Evolutionary conservation across 2,888 invertebrate species (phyloP).

Genomic region (Thecocarcelia acutangulata): DNA sequence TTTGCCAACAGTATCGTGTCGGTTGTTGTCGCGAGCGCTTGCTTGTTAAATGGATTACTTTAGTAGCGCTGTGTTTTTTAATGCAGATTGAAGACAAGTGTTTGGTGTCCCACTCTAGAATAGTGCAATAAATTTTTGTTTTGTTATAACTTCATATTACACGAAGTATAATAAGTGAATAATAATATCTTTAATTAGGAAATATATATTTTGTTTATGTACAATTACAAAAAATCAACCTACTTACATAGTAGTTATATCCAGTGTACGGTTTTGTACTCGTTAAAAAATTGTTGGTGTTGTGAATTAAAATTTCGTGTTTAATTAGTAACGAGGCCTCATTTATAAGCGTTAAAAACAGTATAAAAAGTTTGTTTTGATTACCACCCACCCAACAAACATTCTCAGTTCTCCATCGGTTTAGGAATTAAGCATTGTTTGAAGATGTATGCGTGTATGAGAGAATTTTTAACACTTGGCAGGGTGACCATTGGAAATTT

Average conservation of each 20-base stretch:
- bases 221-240: constrained; percentile 25
- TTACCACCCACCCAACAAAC: constrained; percentile 57
- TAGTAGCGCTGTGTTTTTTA: constrained; percentile 59
- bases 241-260: no score
- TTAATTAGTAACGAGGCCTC: constrained; percentile 56
- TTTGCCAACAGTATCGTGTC: constrained; percentile 78
- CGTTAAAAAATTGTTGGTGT: constrained; percentile 7
- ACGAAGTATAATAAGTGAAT: not conserved
- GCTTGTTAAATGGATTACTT: constrained; percentile 55
- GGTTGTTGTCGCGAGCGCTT: constrained; percentile 80
- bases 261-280: constrained; percentile 19
- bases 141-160: constrained; percentile 22
- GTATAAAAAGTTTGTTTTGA: constrained; percentile 45
- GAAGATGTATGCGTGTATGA: constrained; percentile 21
- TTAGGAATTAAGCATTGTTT: constrained; percentile 19
- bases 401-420: not conserved
- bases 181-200: not conserved
- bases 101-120: constrained; percentile 64
- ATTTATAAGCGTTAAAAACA: constrained; percentile 36
- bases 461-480: constrained; percentile 39
- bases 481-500: not conserved
- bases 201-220: constrained; percentile 5
- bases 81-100: constrained; percentile 63
- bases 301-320: constrained; percentile 56
- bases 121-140: constrained; percentile 56